phyloP scores from a whole-genome alignment of 2,888 invertebrate genomes.

The Conops quadrifasciatus region DNA sequence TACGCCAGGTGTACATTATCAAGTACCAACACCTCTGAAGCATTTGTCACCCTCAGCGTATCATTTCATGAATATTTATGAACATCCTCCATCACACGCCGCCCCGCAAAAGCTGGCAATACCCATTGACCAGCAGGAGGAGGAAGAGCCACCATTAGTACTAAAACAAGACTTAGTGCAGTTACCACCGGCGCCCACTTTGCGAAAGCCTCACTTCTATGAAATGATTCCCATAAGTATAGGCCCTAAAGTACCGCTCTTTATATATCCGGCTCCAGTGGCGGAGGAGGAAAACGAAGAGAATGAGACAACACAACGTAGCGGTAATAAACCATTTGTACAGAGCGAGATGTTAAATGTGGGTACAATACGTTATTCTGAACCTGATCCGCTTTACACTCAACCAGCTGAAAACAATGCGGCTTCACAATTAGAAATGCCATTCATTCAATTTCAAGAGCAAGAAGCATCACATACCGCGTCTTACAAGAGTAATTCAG shows the following conservation, averaged over 20 bases:
- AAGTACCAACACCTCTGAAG: slow-evolving; percentile 8
- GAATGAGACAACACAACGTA: slow-evolving; percentile 42
- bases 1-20: neutral
- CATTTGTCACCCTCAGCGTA: neutral
- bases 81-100: slow-evolving; percentile 28
- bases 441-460: slow-evolving; percentile 35
- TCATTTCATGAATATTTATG: slow-evolving; percentile 1
- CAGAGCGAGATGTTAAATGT: slow-evolving; percentile 58
- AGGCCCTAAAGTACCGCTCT: slow-evolving; percentile 45
- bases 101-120: slow-evolving; percentile 45
- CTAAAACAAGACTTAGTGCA: slow-evolving; percentile 44
- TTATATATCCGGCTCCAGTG: slow-evolving; percentile 50
- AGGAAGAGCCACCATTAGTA: slow-evolving; percentile 21
- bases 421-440: slow-evolving; percentile 44
- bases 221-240: slow-evolving; percentile 40
- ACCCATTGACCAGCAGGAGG: slow-evolving; percentile 30
- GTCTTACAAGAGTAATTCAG: slow-evolving; percentile 30
- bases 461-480: slow-evolving; percentile 9
- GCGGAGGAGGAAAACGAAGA: slow-evolving; percentile 29
- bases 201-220: slow-evolving; percentile 49
- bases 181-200: slow-evolving; percentile 44
- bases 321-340: slow-evolving; percentile 52
- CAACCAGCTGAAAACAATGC: slow-evolving; percentile 41
- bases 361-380: slow-evolving; percentile 64
- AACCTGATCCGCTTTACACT: slow-evolving; percentile 66